These are phyloP conservation scores for Eristalinus sepulchralis DNA, from an alignment of 2,888 invertebrate genomes.

Conservation along the genomic window DNA sequence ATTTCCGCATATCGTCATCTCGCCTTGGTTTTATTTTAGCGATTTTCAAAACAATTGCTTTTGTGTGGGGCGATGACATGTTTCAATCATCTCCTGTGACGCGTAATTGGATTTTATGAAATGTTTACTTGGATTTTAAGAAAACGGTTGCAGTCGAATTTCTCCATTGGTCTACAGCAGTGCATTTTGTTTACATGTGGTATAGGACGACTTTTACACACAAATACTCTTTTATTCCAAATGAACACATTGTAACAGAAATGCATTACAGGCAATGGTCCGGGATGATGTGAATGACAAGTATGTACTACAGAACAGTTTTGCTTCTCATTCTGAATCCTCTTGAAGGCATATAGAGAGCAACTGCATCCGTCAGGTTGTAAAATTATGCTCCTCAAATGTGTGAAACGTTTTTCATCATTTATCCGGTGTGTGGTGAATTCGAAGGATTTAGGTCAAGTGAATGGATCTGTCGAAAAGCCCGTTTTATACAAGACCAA, in stretches of 20 bases:
- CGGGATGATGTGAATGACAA: neutral
- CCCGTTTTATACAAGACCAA: neutral
- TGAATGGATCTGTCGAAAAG: neutral
- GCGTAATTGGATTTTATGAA: neutral
- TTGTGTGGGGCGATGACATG: neutral
- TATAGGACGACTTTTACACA: neutral
- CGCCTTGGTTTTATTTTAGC: neutral
- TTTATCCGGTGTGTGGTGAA: neutral
- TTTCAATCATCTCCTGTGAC: neutral
- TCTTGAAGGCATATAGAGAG: neutral
- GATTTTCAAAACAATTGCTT: neutral
- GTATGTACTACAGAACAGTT: neutral
- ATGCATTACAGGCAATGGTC: neutral
- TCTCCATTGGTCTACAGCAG: neutral
- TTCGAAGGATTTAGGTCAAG: slow-evolving; percentile 25
- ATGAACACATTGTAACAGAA: neutral
- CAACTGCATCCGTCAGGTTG: neutral
- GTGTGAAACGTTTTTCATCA: neutral
- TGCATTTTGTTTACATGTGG: neutral
- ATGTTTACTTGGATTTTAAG: neutral
- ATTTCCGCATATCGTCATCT: neutral
- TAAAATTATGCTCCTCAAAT: neutral
- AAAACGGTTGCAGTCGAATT: neutral
- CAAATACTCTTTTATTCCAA: neutral
- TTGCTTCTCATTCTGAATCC: neutral